Conservation (phyloP, 2,797 vertebrate species). For the Mallotus villosus region DNA sequence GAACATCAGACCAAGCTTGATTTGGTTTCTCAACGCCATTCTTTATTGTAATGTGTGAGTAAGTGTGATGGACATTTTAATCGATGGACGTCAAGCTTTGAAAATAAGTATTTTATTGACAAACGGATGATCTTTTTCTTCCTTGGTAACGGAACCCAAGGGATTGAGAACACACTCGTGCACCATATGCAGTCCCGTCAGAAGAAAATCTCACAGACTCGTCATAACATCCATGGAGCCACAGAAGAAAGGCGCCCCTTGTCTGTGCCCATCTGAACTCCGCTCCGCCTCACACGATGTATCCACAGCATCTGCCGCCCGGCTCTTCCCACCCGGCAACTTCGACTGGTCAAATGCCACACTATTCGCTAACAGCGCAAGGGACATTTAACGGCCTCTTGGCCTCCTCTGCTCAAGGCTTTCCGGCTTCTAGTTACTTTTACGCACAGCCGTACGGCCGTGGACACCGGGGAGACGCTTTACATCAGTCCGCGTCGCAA, state of each 20-base stretch:
- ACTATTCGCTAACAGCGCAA: slow-evolving; percentile 82
- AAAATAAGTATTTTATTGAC: background rate
- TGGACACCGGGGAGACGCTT: slow-evolving; percentile 80
- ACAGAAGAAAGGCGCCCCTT: slow-evolving; percentile 77
- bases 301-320: slow-evolving; percentile 73
- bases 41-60: too few species aligned
- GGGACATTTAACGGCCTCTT: slow-evolving; percentile 85
- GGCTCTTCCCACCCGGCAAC: slow-evolving; percentile 59
- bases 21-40: background rate
- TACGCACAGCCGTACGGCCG: slow-evolving; percentile 84
- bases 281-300: slow-evolving; percentile 78
- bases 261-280: slow-evolving; percentile 81
- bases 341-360: slow-evolving; percentile 84
- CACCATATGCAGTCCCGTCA: slow-evolving; percentile 80
- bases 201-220: slow-evolving; percentile 83
- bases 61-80: background rate
- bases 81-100: background rate
- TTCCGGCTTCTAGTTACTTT: slow-evolving; percentile 79
- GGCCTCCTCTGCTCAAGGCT: slow-evolving; percentile 80
- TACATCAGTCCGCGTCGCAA: slow-evolving; percentile 81
- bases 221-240: slow-evolving; percentile 87
- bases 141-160: slow-evolving; percentile 81
- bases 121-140: slow-evolving; percentile 81
- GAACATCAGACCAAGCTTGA: too few species aligned
- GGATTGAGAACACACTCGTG: slow-evolving; percentile 53